Evolutionary conservation across 2,888 invertebrate species (phyloP).

Genomic region (Stratiomys singularior): DNA sequence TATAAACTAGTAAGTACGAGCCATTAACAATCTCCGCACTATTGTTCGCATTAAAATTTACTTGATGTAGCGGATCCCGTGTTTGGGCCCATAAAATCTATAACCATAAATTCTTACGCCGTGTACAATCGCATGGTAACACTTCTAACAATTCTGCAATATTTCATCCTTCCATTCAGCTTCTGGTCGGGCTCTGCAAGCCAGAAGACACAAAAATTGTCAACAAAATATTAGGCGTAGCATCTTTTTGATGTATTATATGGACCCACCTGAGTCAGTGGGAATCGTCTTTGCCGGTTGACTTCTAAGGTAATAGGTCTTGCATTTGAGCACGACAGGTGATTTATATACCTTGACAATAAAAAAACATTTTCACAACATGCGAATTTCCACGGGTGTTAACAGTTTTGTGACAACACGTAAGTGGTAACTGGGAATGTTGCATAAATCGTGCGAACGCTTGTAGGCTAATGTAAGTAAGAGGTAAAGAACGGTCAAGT

Average conservation of each 20-base stretch:
- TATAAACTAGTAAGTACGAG: too few relatives aligned
- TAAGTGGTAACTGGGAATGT: not conserved
- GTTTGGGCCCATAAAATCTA: too few relatives aligned
- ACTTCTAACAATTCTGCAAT: not conserved
- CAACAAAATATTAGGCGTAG: too few relatives aligned
- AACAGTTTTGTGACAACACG: not conserved
- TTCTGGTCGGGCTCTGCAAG: not conserved
- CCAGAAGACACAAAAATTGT: not conserved
- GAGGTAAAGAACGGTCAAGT: not conserved
- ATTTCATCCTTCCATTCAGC: not conserved
- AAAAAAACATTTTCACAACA: conserved; percentile 9
- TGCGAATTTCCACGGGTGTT: not conserved
- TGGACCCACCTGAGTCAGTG: not conserved
- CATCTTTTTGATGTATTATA: too few relatives aligned
- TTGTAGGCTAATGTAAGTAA: too few relatives aligned
- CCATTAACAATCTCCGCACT: too few relatives aligned
- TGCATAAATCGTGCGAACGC: not conserved
- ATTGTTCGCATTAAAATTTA: too few relatives aligned
- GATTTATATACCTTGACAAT: conserved; percentile 29
- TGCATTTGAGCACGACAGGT: not conserved
- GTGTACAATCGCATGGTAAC: not conserved
- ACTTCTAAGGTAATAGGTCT: not conserved
- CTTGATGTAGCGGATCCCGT: too few relatives aligned
- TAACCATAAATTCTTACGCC: too few relatives aligned
- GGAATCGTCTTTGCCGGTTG: not conserved